Evolutionary conservation across 2,113 vertebrate genomes (phyloP).

Genomic region (Dicaeum eximium): DNA sequence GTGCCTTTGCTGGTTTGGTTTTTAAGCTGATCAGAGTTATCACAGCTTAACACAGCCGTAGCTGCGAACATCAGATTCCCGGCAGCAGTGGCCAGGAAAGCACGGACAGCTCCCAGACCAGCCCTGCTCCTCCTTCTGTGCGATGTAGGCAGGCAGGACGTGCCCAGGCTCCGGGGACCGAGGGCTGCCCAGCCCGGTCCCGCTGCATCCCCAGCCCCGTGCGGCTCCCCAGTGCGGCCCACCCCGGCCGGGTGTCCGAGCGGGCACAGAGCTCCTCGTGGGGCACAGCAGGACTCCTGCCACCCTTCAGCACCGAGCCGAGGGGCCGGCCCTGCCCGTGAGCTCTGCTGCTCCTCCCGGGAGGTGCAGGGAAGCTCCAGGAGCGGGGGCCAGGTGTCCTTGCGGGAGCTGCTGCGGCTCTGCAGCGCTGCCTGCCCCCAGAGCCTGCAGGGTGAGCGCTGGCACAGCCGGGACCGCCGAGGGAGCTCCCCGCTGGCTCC

Average conservation of each 20-base stretch:
- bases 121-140: background rate
- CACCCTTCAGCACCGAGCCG: fast-evolving
- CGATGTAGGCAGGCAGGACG: fast-evolving
- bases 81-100: background rate
- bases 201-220: fast-evolving
- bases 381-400: background rate
- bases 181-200: background rate
- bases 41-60: background rate
- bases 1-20: background rate
- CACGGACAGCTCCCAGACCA: no score
- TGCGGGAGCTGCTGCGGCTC: fast-evolving
- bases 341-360: fast-evolving
- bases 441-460: fast-evolving
- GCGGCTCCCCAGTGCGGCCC: background rate
- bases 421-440: fast-evolving
- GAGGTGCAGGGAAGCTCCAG: fast-evolving
- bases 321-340: fast-evolving
- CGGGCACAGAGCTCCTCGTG: fast-evolving
- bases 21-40: background rate
- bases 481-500: background rate
- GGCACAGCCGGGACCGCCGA: background rate
- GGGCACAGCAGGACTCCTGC: fast-evolving
- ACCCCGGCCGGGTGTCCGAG: fast-evolving
- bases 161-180: background rate
- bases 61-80: background rate